Evolutionary conservation across 2,888 invertebrate species (phyloP).

Genomic region (Allygus modestus): DNA sequence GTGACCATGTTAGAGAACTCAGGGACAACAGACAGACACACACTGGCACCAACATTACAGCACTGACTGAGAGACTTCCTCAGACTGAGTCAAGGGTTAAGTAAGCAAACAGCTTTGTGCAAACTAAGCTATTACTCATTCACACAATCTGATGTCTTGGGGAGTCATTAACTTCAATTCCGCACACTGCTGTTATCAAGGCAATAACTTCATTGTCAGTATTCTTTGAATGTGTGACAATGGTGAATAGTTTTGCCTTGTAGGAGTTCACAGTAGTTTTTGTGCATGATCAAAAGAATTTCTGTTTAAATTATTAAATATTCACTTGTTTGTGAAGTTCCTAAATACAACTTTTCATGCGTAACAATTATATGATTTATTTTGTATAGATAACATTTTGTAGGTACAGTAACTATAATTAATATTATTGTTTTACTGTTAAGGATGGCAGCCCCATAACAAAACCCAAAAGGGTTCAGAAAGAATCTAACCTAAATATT

Average conservation of each 20-base stretch:
- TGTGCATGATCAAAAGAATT: no score
- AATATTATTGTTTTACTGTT: no score
- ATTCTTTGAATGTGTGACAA: background rate
- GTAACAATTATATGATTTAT: no score
- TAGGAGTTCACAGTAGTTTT: no score
- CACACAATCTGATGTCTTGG: background rate
- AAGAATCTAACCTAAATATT: no score
- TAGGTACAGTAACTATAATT: no score
- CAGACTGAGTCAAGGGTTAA: constrained; percentile 13
- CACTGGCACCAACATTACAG: constrained; percentile 6
- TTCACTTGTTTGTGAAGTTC: no score
- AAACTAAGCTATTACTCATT: constrained; percentile 18
- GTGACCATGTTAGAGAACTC: background rate
- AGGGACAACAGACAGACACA: background rate
- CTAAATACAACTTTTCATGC: no score
- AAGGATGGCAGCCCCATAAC: no score
- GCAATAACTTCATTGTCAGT: background rate
- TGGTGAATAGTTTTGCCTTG: background rate
- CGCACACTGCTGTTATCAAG: background rate
- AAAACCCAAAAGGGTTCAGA: no score
- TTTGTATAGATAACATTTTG: no score
- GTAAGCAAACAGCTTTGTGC: background rate
- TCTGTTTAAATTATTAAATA: no score
- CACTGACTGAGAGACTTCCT: background rate
- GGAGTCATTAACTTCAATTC: constrained; percentile 18